These are phyloP conservation scores for Oeneis ivallda DNA, from an alignment of 2,888 invertebrate species.

Conservation along the genomic window DNA sequence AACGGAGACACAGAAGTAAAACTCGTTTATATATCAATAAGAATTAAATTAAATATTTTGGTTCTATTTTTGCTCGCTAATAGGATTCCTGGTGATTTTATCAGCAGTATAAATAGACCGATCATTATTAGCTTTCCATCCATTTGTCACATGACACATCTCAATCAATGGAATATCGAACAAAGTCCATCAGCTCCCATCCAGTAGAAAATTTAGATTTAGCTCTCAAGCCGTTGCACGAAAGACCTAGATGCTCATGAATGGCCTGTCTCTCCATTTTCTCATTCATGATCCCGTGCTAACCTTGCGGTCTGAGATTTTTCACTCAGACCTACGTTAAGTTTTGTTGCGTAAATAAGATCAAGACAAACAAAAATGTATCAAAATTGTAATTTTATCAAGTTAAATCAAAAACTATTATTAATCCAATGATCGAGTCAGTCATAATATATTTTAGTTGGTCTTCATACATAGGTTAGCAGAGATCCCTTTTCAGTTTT, in stretches of 20 bases:
- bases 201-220: slow-evolving; percentile 22
- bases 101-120: slow-evolving; percentile 36
- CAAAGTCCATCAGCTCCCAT: slow-evolving; percentile 34
- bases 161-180: slow-evolving; percentile 24
- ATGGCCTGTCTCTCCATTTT: slow-evolving; percentile 25
- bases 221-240: slow-evolving; percentile 33
- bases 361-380: background rate
- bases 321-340: background rate
- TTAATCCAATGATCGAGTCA: background rate
- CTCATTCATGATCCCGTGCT: slow-evolving; percentile 23
- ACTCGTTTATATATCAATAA: slow-evolving; percentile 32
- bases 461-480: background rate
- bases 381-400: background rate
- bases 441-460: background rate
- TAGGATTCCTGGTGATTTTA: slow-evolving; percentile 14
- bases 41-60: slow-evolving; percentile 33
- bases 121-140: slow-evolving; percentile 45
- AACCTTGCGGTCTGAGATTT: background rate
- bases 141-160: slow-evolving; percentile 33
- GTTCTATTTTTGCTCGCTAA: slow-evolving; percentile 27
- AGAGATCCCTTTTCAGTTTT: slow-evolving; percentile 5
- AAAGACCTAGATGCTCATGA: slow-evolving; percentile 24
- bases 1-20: background rate
- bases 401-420: background rate
- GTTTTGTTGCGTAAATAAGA: background rate